phyloP scores from a whole-genome alignment of 2,888 invertebrate genomes.

The Phyto melanocephala region DNA sequence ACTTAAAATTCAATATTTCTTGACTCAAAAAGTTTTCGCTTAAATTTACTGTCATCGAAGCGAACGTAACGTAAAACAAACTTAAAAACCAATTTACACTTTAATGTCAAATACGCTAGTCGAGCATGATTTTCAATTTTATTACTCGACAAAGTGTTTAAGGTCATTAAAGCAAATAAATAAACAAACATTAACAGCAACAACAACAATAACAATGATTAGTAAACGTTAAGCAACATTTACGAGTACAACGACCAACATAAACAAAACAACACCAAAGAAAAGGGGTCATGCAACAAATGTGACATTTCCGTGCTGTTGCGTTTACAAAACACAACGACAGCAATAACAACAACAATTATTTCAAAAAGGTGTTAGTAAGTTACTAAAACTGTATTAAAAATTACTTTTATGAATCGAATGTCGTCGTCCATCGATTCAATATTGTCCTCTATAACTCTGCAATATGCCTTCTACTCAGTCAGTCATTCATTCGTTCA shows the following conservation, averaged over 20 bases:
- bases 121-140: slow-evolving; percentile 42
- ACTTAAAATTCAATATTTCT: slow-evolving; percentile 15
- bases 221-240: not conserved
- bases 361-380: slow-evolving; percentile 57
- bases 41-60: not conserved
- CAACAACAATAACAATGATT: slow-evolving; percentile 21
- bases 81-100: slow-evolving; percentile 50
- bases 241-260: not conserved
- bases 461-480: not conserved
- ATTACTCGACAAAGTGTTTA: slow-evolving; percentile 24
- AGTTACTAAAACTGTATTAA: slow-evolving; percentile 56
- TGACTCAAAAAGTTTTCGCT: not conserved
- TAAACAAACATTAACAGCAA: too few relatives aligned
- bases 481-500: slow-evolving; percentile 5
- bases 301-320: slow-evolving; percentile 62
- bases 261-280: too few relatives aligned
- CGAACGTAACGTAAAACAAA: slow-evolving; percentile 2
- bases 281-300: slow-evolving; percentile 60
- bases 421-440: not conserved
- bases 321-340: too few relatives aligned
- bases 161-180: slow-evolving; percentile 39
- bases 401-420: slow-evolving; percentile 29
- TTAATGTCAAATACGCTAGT: slow-evolving; percentile 43
- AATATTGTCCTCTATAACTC: not conserved
- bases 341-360: too few relatives aligned